Evolutionary conservation across 92 coral and sea anemone genomes (phyloP), one percentile per base, ranked within the genome.

Genomic region (Virgularia gustaviana): DNA sequence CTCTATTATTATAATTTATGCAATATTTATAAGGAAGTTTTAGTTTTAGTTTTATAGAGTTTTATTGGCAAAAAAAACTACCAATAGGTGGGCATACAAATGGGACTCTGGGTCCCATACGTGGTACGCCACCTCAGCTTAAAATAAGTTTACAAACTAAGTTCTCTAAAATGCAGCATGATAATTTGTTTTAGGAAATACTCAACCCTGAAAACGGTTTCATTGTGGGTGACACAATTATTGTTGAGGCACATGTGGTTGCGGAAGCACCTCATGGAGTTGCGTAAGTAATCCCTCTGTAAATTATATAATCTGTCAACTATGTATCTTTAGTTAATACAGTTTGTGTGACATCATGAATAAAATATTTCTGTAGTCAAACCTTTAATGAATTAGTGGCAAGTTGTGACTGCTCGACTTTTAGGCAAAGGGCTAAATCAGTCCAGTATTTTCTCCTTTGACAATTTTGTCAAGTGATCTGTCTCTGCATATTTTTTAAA

Each of bases 241-340:
- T 84, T 27, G 83, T 94, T 23, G 99, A 94, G 68, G 99, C 88
- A 7, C 79, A 89, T 52, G 96, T 94, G 9, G 83, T 75, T 18
- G 99, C 99, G 4, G 99, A 94, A 53, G 99, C 99, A 49, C 99
- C 99, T 15, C 99, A 94, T 77, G 99, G 99, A 27, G 96, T 94
- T 5, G 99, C 99, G 99, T 94, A 89, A 94, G 99, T 91, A 51
- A n/a, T n/a, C n/a, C n/a, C n/a, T n/a, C n/a, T 54, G 20, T 12
- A 54, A 12, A 35, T 12, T 12, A 1, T 54, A 54, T 4, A 54
- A 54, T 12, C 6, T 24, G 24, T 70, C 9, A 20, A 6, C 24
- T 9, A 55, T 29, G 10, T 20, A 15, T 9, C 24, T 9, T 9
- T 29, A n/a, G 29, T 20, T 61, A 24, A 61, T 44, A 27, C 30